Evolutionary conservation across 2,797 vertebrate species (phyloP).

Genomic region (Sebastes itinus): DNA sequence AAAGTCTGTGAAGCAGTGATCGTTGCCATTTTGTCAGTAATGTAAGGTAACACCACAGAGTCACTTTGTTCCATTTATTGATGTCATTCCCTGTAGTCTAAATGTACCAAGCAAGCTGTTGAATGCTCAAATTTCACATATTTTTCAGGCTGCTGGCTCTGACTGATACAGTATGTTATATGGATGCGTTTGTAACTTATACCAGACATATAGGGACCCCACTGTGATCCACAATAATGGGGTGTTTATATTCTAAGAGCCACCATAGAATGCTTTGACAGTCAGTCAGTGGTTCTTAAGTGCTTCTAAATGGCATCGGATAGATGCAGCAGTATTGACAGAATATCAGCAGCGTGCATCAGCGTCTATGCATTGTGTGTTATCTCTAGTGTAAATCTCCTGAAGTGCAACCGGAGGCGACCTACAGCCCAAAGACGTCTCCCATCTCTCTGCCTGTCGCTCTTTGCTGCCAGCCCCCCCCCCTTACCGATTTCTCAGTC

Average conservation of each 20-base stretch:
- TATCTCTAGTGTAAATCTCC: conserved; percentile 44
- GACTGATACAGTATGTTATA: conserved; percentile 6
- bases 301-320: conserved; percentile 1
- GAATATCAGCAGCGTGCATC: conserved; percentile 32
- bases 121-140: conserved; percentile 46
- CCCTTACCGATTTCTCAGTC: conserved; percentile 28
- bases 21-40: conserved; percentile 26
- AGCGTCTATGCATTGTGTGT: conserved; percentile 23
- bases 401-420: conserved; percentile 24
- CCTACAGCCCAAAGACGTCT: conserved; percentile 20
- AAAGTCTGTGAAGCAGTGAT: conserved; percentile 28
- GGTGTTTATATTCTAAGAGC: conserved; percentile 14
- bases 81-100: conserved; percentile 24
- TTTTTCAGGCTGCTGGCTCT: conserved; percentile 9
- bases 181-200: conserved; percentile 29
- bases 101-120: conserved; percentile 44
- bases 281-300: background rate
- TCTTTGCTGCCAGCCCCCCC: background rate
- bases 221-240: background rate
- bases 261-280: conserved; percentile 29
- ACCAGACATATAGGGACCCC: background rate
- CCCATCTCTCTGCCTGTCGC: background rate
- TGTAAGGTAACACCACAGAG: conserved; percentile 37
- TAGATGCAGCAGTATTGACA: conserved; percentile 2
- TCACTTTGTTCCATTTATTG: conserved; percentile 46